These are phyloP conservation scores for Protosalanx chinensis DNA, from an alignment of 2,797 vertebrate genomes.

Conservation along the genomic window DNA sequence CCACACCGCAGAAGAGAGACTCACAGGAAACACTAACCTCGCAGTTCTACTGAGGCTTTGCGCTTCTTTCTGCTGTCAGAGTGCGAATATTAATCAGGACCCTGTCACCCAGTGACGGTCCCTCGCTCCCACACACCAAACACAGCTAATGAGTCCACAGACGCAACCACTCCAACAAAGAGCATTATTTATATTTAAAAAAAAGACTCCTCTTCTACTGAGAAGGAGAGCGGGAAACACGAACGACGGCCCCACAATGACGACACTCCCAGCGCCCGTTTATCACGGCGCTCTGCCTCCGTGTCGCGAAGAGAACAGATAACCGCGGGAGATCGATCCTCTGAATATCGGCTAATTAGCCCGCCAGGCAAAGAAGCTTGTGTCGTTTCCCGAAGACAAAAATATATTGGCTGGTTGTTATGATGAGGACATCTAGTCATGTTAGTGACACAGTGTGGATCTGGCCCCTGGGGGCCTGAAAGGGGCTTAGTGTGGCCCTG, in stretches of 20 bases:
- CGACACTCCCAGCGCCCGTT: slow-evolving; percentile 18
- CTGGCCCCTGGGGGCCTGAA: too few relatives aligned
- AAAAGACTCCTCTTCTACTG: slow-evolving; percentile 25
- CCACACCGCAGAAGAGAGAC: slow-evolving; percentile 36
- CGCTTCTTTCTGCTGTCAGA: slow-evolving; percentile 44
- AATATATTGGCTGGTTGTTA: not conserved
- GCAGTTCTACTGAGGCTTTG: slow-evolving; percentile 54
- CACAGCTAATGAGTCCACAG: slow-evolving; percentile 46
- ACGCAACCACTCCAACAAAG: slow-evolving; percentile 53
- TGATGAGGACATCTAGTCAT: not conserved
- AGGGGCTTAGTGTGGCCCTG: not conserved
- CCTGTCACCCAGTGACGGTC: slow-evolving; percentile 45
- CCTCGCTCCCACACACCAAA: slow-evolving; percentile 51
- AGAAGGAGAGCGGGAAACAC: slow-evolving; percentile 15
- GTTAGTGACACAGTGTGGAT: not conserved
- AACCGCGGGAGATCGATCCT: not conserved
- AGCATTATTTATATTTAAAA: slow-evolving; percentile 67
- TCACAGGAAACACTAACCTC: slow-evolving; percentile 49
- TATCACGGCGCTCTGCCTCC: not conserved
- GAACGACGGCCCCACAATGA: slow-evolving; percentile 26
- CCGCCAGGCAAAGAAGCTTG: not conserved
- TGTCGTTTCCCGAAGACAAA: not conserved
- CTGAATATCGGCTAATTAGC: not conserved
- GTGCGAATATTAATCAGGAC: slow-evolving; percentile 59
- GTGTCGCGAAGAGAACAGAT: not conserved